These are phyloP conservation scores for Tenebrosternarchus preto DNA, from an alignment of 2,113 vertebrate genomes.

Conservation along the genomic window DNA sequence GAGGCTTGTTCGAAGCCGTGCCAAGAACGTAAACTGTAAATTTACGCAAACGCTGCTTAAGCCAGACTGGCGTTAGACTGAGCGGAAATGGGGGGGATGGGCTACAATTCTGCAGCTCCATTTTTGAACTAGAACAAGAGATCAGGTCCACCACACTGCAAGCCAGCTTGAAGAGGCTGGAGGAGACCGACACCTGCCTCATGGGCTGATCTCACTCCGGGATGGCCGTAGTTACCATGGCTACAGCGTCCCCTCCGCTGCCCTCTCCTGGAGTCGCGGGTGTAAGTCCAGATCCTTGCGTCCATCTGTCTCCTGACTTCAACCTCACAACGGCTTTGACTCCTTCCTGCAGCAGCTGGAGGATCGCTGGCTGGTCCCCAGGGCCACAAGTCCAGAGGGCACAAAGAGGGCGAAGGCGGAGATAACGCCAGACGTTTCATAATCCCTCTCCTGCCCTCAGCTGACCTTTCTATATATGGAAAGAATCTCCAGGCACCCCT, in stretches of 20 bases:
- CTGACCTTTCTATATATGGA: slow-evolving; percentile 11
- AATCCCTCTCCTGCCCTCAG: slow-evolving; percentile 54
- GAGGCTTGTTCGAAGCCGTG: slow-evolving; percentile 40
- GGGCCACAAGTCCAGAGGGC: neutral
- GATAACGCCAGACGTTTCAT: slow-evolving; percentile 40
- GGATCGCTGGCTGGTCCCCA: no score
- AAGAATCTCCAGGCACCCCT: slow-evolving; percentile 1
- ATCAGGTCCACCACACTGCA: slow-evolving; percentile 4
- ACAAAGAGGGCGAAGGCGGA: neutral
- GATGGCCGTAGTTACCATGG: neutral
- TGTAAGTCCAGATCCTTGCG: neutral
- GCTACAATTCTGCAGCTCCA: neutral
- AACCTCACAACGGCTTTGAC: neutral
- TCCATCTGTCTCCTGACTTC: neutral
- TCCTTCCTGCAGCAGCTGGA: neutral
- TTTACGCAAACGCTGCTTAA: slow-evolving; percentile 30
- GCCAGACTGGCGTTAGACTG: slow-evolving; percentile 16
- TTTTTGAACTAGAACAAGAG: slow-evolving; percentile 3
- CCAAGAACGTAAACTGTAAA: slow-evolving; percentile 43
- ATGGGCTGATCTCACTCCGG: neutral
- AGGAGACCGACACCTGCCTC: slow-evolving; percentile 48
- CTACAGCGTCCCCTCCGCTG: neutral
- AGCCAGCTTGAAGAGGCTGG: slow-evolving; percentile 21
- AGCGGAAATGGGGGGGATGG: slow-evolving; percentile 10
- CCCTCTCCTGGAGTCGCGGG: neutral